Percentiles rank a stretch among this genome's conserved stretches.
phyloP scores from a whole-genome alignment of 2,113 vertebrate species.

The Hyla sarda region DNA sequence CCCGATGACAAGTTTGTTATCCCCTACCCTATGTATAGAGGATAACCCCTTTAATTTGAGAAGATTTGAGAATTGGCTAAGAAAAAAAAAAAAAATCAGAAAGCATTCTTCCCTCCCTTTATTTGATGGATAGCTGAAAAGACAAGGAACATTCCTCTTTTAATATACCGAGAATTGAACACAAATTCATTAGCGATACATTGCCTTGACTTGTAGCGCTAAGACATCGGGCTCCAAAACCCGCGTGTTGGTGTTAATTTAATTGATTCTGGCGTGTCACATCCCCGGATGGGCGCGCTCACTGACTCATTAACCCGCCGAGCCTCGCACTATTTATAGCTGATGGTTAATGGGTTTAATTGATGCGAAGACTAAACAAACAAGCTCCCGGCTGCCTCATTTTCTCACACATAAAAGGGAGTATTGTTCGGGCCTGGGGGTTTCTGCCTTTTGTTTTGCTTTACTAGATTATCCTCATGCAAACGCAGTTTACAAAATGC shows the following conservation, averaged over 20 bases:
- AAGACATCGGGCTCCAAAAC: not conserved
- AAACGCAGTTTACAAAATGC: not conserved
- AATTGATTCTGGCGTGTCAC: slow-evolving; percentile 20
- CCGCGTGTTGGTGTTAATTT: not conserved
- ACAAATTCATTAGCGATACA: not conserved
- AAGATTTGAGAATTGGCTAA: no score
- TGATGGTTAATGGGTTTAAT: slow-evolving; percentile 22
- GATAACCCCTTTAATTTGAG: no score
- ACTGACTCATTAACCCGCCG: slow-evolving; percentile 46
- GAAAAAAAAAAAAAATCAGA: not conserved
- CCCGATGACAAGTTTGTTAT: no score
- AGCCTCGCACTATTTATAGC: slow-evolving; percentile 43
- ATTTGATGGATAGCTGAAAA: not conserved
- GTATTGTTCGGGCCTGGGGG: slow-evolving; percentile 26
- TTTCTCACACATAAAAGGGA: slow-evolving; percentile 23
- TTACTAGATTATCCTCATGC: not conserved
- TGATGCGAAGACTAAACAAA: slow-evolving; percentile 31
- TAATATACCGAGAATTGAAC: not conserved
- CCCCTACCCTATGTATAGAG: no score
- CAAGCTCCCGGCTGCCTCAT: not conserved
- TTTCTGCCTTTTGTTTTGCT: not conserved
- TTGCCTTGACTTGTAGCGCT: not conserved
- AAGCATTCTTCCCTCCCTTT: not conserved
- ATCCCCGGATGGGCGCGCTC: not conserved
- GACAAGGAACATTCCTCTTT: slow-evolving; percentile 15